phyloP scores from a whole-genome alignment of 2,888 invertebrate species.

The Phrixothrix hirtus region DNA sequence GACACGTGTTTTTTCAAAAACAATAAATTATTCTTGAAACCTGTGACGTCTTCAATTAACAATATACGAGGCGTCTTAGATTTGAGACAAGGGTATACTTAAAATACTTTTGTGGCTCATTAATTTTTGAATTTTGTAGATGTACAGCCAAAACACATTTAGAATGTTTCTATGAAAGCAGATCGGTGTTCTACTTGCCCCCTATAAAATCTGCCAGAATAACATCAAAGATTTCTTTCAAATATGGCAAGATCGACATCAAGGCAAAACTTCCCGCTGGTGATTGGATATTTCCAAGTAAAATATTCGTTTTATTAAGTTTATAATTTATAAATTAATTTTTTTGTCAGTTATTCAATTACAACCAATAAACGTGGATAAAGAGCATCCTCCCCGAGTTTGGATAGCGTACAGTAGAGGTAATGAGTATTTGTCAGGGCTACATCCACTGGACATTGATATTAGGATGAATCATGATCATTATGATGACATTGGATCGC shows the following conservation, averaged over 20 bases:
- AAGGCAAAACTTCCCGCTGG: slow-evolving; percentile 60
- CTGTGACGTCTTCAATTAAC: slow-evolving; percentile 41
- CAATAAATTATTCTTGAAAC: slow-evolving; percentile 63
- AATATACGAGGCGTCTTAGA: slow-evolving; percentile 31
- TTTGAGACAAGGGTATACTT: slow-evolving; percentile 29
- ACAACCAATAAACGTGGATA: slow-evolving; percentile 46
- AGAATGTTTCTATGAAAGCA: slow-evolving; percentile 48
- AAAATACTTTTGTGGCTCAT: too few relatives aligned
- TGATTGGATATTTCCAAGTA: slow-evolving; percentile 63
- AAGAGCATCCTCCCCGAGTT: slow-evolving; percentile 37
- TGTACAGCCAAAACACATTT: slow-evolving; percentile 48
- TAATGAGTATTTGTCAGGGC: slow-evolving; percentile 48
- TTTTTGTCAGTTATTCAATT: slow-evolving; percentile 52
- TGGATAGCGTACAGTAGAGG: slow-evolving; percentile 51
- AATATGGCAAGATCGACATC: slow-evolving; percentile 59
- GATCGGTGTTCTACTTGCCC: slow-evolving; percentile 53
- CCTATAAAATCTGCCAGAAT: slow-evolving; percentile 58
- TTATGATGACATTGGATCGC: slow-evolving; percentile 53
- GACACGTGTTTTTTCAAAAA: slow-evolving; percentile 59
- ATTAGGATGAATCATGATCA: slow-evolving; percentile 34
- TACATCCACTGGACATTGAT: slow-evolving; percentile 51
- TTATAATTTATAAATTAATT: too few relatives aligned
- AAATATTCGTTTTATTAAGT: too few relatives aligned
- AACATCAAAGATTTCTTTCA: slow-evolving; percentile 55
- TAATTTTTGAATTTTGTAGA: slow-evolving; percentile 40